Evolutionary conservation across 1,140 invertebrate genomes (phyloP).

Genomic region (Mactra quadrangularis): DNA sequence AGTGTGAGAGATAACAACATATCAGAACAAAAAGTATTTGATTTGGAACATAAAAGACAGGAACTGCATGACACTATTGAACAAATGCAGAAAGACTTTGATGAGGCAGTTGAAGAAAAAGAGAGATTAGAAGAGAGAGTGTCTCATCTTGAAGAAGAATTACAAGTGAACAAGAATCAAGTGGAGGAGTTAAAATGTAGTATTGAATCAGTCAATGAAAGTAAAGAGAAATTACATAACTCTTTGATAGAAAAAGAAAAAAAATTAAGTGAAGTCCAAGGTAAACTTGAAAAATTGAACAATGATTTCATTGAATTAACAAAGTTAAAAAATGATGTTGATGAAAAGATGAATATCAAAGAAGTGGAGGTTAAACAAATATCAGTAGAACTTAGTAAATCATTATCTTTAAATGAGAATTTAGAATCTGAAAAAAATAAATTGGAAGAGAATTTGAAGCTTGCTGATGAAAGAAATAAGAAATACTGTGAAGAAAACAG

Average conservation of each 20-base stretch:
- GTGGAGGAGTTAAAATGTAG: background rate
- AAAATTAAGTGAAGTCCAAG: background rate
- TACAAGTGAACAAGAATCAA: conserved; percentile 17
- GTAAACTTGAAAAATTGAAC: conserved; percentile 10
- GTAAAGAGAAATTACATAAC: conserved; percentile 4
- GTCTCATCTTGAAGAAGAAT: conserved; percentile 15
- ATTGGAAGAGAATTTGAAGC: background rate
- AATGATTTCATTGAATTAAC: conserved; percentile 27
- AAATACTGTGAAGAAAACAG: conserved; percentile 24
- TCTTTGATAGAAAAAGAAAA: conserved; percentile 13
- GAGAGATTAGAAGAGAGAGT: conserved; percentile 47
- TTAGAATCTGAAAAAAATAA: conserved; percentile 26
- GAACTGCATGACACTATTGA: conserved; percentile 17
- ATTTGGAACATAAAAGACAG: conserved; percentile 41
- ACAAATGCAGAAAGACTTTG: conserved; percentile 55
- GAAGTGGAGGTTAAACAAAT: conserved; percentile 29
- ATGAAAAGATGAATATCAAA: conserved; percentile 26
- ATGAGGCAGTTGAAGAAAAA: conserved; percentile 47
- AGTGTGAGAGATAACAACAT: conserved; percentile 24
- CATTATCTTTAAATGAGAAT: conserved; percentile 1
- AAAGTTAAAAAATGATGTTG: conserved; percentile 39
- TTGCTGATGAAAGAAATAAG: conserved; percentile 9
- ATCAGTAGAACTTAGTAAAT: conserved; percentile 22
- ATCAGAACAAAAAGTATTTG: conserved; percentile 49
- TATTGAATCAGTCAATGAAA: background rate